Evolutionary conservation across 2,888 invertebrate species (phyloP).

Genomic region (Scaptomyza parva): DNA sequence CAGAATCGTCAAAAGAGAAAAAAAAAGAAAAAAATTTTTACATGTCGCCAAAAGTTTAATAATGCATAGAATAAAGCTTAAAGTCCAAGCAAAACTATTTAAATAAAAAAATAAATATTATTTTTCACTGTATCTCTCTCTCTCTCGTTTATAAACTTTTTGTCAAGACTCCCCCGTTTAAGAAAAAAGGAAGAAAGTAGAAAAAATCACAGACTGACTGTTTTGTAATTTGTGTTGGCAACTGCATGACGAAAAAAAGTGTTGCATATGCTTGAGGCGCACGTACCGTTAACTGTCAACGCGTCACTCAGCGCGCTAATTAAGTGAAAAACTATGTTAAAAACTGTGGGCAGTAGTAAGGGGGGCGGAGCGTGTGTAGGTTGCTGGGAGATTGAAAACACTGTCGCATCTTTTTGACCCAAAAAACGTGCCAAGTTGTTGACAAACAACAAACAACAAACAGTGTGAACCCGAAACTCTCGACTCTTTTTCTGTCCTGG

Average conservation of each 20-base stretch:
- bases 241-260: conserved; percentile 42
- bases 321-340: conserved; percentile 78
- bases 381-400: background rate
- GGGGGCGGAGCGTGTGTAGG: background rate
- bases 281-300: conserved; percentile 72
- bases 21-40: conserved; percentile 10
- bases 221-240: conserved; percentile 24
- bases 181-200: background rate
- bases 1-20: background rate
- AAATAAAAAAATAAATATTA: background rate
- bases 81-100: conserved; percentile 1
- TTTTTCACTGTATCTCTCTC: too few relatives aligned
- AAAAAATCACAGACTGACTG: conserved; percentile 30
- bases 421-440: conserved; percentile 74
- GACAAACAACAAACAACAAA: conserved; percentile 78
- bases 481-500: conserved; percentile 15
- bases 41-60: conserved; percentile 17
- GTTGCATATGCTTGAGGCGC: conserved; percentile 65
- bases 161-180: background rate
- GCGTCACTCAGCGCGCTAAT: conserved; percentile 75
- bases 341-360: conserved; percentile 47
- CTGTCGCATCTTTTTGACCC: conserved; percentile 59
- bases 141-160: background rate
- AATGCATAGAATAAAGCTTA: conserved; percentile 2
- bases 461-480: conserved; percentile 47